A percentile compares a stretch with the other conserved stretches of the same genome.
These are phyloP conservation scores for Lathronympha strigana DNA, from an alignment of 2,888 invertebrate species.

Conservation along the genomic window DNA sequence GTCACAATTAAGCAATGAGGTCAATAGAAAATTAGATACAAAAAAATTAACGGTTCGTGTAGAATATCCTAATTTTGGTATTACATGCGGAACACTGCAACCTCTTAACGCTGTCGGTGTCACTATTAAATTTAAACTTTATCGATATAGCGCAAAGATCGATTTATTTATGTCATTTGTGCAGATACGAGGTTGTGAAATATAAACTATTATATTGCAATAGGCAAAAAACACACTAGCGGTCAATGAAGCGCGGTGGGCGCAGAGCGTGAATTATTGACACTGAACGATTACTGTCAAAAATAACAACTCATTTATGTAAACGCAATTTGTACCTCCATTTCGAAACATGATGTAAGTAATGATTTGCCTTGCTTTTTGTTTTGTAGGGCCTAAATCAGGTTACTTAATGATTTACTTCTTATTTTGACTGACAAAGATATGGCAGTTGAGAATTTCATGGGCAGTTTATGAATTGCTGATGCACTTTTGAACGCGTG, in stretches of 20 bases:
- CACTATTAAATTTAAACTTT: not conserved
- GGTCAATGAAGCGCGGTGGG: constrained; percentile 43
- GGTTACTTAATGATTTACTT: not conserved
- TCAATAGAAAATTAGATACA: constrained; percentile 55
- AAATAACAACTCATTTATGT: constrained; percentile 42
- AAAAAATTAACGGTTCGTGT: constrained; percentile 59
- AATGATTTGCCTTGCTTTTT: constrained; percentile 19
- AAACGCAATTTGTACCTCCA: constrained; percentile 30
- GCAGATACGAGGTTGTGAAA: constrained; percentile 11
- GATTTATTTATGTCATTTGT: not conserved
- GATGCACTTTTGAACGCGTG: too few relatives aligned
- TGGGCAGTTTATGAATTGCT: too few relatives aligned
- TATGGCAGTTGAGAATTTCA: too few relatives aligned
- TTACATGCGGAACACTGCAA: constrained; percentile 49
- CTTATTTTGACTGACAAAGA: not conserved
- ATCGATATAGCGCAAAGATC: not conserved
- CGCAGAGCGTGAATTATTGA: constrained; percentile 46
- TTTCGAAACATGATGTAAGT: constrained; percentile 10
- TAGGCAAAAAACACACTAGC: constrained; percentile 48
- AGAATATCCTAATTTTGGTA: constrained; percentile 57
- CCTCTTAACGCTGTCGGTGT: not conserved
- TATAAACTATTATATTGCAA: constrained; percentile 26
- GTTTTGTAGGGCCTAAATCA: not conserved
- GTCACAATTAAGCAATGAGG: constrained; percentile 60
- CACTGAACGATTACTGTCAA: constrained; percentile 34